Evolutionary conservation across 2,888 invertebrate genomes (phyloP).

Genomic region (Clitarchus hookeri): DNA sequence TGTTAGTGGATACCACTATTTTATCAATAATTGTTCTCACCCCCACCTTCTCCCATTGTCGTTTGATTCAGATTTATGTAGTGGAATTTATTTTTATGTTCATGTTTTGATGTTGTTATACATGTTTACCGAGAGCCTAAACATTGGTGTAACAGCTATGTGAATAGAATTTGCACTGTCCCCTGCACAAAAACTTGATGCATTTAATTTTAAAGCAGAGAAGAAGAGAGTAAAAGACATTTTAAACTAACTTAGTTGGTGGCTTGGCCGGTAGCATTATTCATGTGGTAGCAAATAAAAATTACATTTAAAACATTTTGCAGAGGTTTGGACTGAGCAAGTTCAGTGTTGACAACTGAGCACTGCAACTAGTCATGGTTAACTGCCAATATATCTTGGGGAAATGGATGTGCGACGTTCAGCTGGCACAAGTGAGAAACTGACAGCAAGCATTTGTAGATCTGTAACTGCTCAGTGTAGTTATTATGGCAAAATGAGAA

Average conservation of each 20-base stretch:
- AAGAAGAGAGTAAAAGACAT: neutral
- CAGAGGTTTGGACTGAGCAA: neutral
- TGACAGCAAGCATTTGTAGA: neutral
- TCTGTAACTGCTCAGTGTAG: neutral
- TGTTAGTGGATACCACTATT: neutral
- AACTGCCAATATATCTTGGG: neutral
- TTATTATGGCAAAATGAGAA: neutral
- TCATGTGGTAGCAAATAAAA: constrained; percentile 1
- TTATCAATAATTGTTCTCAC: neutral
- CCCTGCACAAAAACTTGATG: neutral
- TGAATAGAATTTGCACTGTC: neutral
- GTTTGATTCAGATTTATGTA: neutral
- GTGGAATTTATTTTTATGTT: neutral
- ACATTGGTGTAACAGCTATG: constrained; percentile 14
- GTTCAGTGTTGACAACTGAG: neutral
- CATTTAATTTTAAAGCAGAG: neutral
- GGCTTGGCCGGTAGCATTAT: neutral
- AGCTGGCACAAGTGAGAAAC: neutral
- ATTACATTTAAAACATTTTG: neutral
- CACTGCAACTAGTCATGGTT: neutral
- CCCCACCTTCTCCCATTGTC: too few relatives aligned
- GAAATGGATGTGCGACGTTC: neutral
- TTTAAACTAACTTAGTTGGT: neutral
- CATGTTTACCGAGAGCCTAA: neutral
- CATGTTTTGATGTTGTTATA: constrained; percentile 3